Percentiles rank a stretch among this genome's conserved stretches.
Conservation (phyloP, 37 sponge, comb jelly and placozoan species). For the Aplysina aerophoba region DNA sequence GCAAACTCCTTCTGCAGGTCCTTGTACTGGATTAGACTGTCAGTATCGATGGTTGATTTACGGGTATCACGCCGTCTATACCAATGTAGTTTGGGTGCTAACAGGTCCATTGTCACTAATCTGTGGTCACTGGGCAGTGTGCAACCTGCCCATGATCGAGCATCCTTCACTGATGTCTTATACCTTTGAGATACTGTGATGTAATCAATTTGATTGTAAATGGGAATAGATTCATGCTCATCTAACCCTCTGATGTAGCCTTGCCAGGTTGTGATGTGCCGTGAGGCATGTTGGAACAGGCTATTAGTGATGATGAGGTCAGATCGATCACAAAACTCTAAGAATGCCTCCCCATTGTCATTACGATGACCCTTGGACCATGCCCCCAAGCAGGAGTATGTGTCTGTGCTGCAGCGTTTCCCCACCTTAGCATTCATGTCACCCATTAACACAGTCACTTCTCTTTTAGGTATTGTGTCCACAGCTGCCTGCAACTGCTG, state of each 20-base stretch:
- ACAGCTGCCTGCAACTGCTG: conserved; percentile 1
- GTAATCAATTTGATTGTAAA: conserved; percentile 28
- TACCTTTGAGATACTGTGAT: not conserved
- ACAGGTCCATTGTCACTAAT: conserved; percentile 4
- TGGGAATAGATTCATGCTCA: not conserved
- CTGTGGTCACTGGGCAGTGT: conserved; percentile 8
- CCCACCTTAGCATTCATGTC: no score
- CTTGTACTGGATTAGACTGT: not conserved
- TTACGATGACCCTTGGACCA: conserved; percentile 19
- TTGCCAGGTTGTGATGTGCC: conserved; percentile 26
- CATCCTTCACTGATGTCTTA: conserved; percentile 12
- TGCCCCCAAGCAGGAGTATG: conserved; percentile 9
- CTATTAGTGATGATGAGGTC: conserved; percentile 9
- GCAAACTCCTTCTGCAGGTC: not conserved
- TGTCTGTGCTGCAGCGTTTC: not conserved
- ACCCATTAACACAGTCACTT: no score
- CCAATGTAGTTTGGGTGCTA: not conserved
- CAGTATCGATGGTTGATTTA: not conserved
- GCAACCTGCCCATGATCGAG: conserved; percentile 19
- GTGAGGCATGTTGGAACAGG: conserved; percentile 10
- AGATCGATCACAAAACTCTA: conserved; percentile 10
- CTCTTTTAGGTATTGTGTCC: no score
- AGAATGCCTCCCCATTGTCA: conserved; percentile 19
- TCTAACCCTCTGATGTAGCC: not conserved
- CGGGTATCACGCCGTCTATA: not conserved